These are phyloP conservation scores for Cydia pomonella DNA, from an alignment of 1,140 invertebrate genomes.

Conservation along the genomic window DNA sequence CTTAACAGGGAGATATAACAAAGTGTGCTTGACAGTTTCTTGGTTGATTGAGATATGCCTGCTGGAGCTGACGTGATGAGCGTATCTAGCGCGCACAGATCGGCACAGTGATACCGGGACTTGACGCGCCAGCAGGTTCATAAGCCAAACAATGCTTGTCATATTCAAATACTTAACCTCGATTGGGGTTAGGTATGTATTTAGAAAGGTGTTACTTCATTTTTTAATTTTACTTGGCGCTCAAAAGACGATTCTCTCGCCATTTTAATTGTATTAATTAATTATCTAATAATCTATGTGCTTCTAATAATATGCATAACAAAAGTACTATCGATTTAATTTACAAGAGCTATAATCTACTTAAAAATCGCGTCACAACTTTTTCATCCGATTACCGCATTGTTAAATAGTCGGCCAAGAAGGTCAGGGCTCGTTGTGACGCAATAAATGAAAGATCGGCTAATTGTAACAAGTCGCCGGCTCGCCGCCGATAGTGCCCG, in stretches of 20 bases:
- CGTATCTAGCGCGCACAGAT: conserved; percentile 21
- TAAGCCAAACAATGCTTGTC: conserved; percentile 20
- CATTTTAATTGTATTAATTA: background rate
- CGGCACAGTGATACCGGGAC: conserved; percentile 21
- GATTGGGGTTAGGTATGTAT: background rate
- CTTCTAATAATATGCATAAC: too few relatives aligned
- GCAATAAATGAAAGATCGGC: conserved; percentile 56
- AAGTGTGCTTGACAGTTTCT: background rate
- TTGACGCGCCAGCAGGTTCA: conserved; percentile 15
- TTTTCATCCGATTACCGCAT: conserved; percentile 26
- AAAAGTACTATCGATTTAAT: background rate
- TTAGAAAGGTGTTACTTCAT: conserved; percentile 8
- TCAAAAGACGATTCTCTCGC: background rate
- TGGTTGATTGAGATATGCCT: conserved; percentile 11
- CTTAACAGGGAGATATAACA: background rate
- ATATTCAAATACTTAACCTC: conserved; percentile 9
- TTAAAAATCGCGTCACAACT: conserved; percentile 18
- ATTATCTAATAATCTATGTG: too few relatives aligned
- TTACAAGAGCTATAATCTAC: background rate
- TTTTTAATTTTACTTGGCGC: background rate
- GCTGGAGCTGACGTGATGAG: conserved; percentile 13
- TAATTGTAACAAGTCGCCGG: conserved; percentile 54
- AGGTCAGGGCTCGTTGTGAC: conserved; percentile 44
- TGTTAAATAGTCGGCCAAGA: conserved; percentile 24
- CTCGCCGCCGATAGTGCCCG: conserved; percentile 39